Conservation (phyloP, 2,888 invertebrate species). For the Chymomyza caudatula region DNA sequence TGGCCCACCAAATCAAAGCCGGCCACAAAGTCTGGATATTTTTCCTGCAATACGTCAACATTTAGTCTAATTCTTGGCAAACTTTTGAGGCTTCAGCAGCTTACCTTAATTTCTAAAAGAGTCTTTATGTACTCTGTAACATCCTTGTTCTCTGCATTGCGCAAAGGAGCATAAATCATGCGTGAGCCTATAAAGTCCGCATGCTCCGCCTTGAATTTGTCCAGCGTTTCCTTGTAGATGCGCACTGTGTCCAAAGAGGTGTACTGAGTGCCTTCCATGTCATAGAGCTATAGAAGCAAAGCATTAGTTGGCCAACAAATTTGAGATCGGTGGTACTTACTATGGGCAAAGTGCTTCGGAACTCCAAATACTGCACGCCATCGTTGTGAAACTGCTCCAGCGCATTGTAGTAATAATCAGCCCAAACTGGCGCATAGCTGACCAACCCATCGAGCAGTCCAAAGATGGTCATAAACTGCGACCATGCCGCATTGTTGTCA, state of each 20-base stretch:
- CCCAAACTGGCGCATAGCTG: slow-evolving; percentile 83
- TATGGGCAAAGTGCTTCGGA: slow-evolving; percentile 82
- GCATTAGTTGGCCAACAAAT: neutral
- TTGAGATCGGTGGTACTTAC: slow-evolving; percentile 50
- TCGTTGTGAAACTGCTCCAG: slow-evolving; percentile 82
- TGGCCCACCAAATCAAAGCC: slow-evolving; percentile 91
- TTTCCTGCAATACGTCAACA: slow-evolving; percentile 74
- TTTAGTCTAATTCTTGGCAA: too few species aligned
- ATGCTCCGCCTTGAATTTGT: slow-evolving; percentile 81
- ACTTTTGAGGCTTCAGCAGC: too few species aligned
- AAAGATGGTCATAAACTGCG: slow-evolving; percentile 81
- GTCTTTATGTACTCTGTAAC: slow-evolving; percentile 79
- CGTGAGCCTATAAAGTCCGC: slow-evolving; percentile 84
- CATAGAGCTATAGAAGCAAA: slow-evolving; percentile 79
- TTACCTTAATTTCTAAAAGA: slow-evolving; percentile 67
- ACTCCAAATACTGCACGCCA: slow-evolving; percentile 85
- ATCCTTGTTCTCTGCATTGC: slow-evolving; percentile 77
- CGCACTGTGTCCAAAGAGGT: slow-evolving; percentile 80
- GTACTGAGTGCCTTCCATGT: slow-evolving; percentile 82
- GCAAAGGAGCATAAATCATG: slow-evolving; percentile 83
- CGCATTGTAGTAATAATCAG: slow-evolving; percentile 83
- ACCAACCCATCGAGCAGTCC: slow-evolving; percentile 79
- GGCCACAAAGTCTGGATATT: slow-evolving; percentile 83
- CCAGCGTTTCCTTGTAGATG: slow-evolving; percentile 80
- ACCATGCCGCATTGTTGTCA: slow-evolving; percentile 82